phyloP scores from a whole-genome alignment of 2,797 vertebrate species.

The Peromyscus melanophrys region DNA sequence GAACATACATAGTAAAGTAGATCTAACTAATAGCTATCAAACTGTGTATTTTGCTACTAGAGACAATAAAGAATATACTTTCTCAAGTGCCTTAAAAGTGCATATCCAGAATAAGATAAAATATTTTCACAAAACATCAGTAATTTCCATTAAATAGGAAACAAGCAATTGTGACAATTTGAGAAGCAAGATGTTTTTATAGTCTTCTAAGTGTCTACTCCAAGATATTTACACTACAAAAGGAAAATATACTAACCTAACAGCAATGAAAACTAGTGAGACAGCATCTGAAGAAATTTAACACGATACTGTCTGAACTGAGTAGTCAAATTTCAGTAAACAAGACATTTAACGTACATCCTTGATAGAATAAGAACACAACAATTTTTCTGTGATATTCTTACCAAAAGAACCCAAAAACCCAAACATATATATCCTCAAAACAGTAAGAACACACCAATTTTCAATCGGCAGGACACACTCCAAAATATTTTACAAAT shows the following conservation, averaged over 20 bases:
- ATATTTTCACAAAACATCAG: slow-evolving; percentile 36
- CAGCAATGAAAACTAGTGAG: not conserved
- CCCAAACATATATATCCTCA: not conserved
- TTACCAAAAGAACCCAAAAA: slow-evolving; percentile 38
- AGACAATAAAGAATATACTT: not conserved
- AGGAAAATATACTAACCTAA: slow-evolving; percentile 37
- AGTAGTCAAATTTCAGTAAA: slow-evolving; percentile 43
- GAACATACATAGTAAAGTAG: slow-evolving; percentile 20
- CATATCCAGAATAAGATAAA: not conserved
- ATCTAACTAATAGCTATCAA: slow-evolving; percentile 30
- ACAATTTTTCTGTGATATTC: slow-evolving; percentile 33
- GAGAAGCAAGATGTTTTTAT: slow-evolving; percentile 37
- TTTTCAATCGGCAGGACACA: not conserved
- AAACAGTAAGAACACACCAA: slow-evolving; percentile 47
- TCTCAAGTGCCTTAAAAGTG: not conserved
- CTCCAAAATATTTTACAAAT: slow-evolving; percentile 45
- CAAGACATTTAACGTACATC: slow-evolving; percentile 3
- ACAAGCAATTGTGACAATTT: not conserved
- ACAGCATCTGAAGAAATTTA: not conserved
- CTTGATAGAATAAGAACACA: slow-evolving; percentile 4
- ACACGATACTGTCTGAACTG: slow-evolving; percentile 48
- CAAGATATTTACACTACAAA: slow-evolving; percentile 39
- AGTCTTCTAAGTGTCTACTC: slow-evolving; percentile 22
- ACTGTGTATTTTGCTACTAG: not conserved
- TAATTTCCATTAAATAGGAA: slow-evolving; percentile 55